Evolutionary conservation across 2,113 vertebrate species (phyloP).

Genomic region (Rhabdomys dilectus): DNA sequence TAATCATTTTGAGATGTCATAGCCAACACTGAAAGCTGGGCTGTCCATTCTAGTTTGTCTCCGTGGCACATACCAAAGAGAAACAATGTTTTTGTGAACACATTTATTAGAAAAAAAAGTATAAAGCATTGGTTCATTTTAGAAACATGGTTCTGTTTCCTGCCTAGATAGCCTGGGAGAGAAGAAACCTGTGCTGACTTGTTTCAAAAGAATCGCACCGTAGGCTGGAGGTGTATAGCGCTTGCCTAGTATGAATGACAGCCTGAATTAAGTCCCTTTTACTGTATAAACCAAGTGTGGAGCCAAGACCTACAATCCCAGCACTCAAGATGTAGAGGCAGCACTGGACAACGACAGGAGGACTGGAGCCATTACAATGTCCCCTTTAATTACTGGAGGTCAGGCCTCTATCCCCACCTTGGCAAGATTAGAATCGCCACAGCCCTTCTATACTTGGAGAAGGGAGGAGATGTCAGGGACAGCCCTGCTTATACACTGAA

Average conservation of each 20-base stretch:
- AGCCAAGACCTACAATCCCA: background rate
- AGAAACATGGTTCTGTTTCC: background rate
- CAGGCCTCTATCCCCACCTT: too few species aligned
- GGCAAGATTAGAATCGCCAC: too few species aligned
- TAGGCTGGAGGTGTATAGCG: background rate
- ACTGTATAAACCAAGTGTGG: background rate
- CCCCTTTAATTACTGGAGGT: too few species aligned
- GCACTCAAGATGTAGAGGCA: background rate
- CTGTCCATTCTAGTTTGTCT: background rate
- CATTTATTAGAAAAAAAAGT: background rate
- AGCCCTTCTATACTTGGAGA: too few species aligned
- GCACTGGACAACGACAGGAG: too few species aligned
- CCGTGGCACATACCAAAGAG: slow-evolving; percentile 20
- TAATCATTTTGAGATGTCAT: background rate
- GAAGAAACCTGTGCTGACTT: slow-evolving; percentile 29
- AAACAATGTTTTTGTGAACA: background rate
- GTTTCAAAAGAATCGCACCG: slow-evolving; percentile 8
- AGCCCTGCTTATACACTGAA: too few species aligned
- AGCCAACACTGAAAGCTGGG: background rate
- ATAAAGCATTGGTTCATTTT: slow-evolving; percentile 15
- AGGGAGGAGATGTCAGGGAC: too few species aligned
- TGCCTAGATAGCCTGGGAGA: background rate
- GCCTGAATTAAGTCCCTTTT: too few species aligned
- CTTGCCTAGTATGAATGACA: too few species aligned
- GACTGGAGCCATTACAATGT: too few species aligned